Conservation (phyloP, 2,113 vertebrate genomes). For the Tragelaphus imberbis region DNA sequence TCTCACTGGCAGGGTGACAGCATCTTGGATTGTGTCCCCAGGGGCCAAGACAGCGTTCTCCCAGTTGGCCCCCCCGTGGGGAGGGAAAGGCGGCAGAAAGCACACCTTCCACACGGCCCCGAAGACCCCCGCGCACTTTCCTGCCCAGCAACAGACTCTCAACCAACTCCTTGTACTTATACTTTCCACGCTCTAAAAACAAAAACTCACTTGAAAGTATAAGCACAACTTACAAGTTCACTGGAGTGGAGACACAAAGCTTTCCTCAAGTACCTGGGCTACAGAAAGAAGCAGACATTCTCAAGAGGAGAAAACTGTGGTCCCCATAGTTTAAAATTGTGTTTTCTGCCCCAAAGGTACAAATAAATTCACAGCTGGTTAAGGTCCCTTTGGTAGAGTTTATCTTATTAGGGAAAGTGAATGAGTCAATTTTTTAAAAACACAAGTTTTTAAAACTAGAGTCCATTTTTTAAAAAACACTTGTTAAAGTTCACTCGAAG, state of each 20-base stretch:
- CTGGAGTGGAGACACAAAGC: neutral
- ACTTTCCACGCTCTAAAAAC: neutral
- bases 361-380: neutral
- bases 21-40: no score
- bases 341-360: neutral
- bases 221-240: neutral
- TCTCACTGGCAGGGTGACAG: neutral
- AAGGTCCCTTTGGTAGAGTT: neutral
- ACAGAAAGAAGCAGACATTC: neutral
- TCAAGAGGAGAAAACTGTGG: neutral
- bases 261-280: neutral
- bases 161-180: neutral
- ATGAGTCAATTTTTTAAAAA: neutral
- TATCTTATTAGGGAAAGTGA: neutral
- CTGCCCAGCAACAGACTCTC: neutral
- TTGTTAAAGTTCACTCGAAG: neutral
- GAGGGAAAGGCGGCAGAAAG: no score
- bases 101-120: neutral
- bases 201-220: neutral
- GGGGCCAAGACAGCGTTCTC: neutral
- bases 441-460: neutral
- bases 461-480: neutral
- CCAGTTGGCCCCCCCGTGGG: no score
- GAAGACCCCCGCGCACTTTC: fast-evolving
- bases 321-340: neutral